Evolutionary conservation across 1,140 invertebrate genomes (phyloP).

Genomic region (Zaprionus nigranus): DNA sequence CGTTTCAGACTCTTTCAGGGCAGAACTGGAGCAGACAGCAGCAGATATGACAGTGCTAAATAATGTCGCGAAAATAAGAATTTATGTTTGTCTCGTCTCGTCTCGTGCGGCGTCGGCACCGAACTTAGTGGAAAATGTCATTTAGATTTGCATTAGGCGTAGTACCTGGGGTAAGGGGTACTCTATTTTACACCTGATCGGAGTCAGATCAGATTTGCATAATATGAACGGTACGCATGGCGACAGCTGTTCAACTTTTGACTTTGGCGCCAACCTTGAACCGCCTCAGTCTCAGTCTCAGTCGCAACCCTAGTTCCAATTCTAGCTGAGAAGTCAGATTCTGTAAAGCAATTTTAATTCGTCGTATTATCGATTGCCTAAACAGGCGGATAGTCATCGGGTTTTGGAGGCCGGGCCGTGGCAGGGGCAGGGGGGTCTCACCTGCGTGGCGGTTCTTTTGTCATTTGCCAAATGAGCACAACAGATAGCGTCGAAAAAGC

Average conservation of each 20-base stretch:
- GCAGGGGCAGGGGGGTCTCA: not conserved
- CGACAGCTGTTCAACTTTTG: not conserved
- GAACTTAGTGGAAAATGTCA: slow-evolving; percentile 1
- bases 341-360: slow-evolving; percentile 52
- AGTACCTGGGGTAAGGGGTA: not conserved
- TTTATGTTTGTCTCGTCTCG: slow-evolving; percentile 15
- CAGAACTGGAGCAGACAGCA: not conserved
- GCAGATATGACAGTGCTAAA: slow-evolving; percentile 19
- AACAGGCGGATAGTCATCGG: not conserved
- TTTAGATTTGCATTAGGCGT: slow-evolving; percentile 14
- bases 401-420: too few relatives aligned
- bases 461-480: slow-evolving; percentile 42
- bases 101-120: not conserved
- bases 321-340: not conserved
- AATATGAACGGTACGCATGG: not conserved
- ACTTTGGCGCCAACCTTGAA: not conserved
- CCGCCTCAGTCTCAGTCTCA: too few relatives aligned
- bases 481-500: slow-evolving; percentile 12
- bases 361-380: slow-evolving; percentile 49
- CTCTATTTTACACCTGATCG: slow-evolving; percentile 20
- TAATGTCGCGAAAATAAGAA: slow-evolving; percentile 33
- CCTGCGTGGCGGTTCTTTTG: slow-evolving; percentile 23
- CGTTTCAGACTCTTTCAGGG: not conserved
- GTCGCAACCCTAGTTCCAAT: not conserved
- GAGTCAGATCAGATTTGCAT: slow-evolving; percentile 10